These are phyloP conservation scores for Anser cygnoides DNA, from an alignment of 2,113 vertebrate species.

Conservation along the genomic window DNA sequence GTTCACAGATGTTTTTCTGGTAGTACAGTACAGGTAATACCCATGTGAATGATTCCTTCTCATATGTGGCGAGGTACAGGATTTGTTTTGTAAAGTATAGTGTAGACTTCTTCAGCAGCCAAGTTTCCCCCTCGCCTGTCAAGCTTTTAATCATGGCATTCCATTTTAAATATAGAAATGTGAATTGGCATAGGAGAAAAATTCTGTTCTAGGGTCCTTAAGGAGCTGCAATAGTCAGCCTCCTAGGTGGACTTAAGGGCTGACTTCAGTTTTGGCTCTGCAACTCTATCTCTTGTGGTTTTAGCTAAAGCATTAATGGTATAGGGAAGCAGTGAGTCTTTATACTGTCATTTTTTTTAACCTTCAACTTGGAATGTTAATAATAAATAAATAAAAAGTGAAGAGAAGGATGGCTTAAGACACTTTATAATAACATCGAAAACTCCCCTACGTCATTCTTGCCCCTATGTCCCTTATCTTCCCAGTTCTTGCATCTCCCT, in stretches of 20 bases:
- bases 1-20: slow-evolving; percentile 73
- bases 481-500: background rate
- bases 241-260: background rate
- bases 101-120: background rate
- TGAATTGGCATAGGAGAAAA: background rate
- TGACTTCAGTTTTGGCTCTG: background rate
- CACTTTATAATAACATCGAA: background rate
- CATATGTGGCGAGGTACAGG: background rate
- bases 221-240: background rate
- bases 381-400: background rate
- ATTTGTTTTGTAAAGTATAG: background rate
- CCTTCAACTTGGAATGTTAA: background rate
- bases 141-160: slow-evolving; percentile 2
- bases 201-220: background rate
- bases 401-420: background rate
- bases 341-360: background rate
- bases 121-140: background rate
- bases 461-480: background rate
- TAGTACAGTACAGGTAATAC: slow-evolving; percentile 56
- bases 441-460: background rate
- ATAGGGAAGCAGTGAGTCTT: background rate
- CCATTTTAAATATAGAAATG: background rate
- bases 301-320: background rate
- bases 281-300: background rate
- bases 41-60: slow-evolving; percentile 58